Percentiles rank a stretch among this genome's conserved stretches.
Conservation (phyloP, 2,113 vertebrate genomes). For the Progne subis region DNA sequence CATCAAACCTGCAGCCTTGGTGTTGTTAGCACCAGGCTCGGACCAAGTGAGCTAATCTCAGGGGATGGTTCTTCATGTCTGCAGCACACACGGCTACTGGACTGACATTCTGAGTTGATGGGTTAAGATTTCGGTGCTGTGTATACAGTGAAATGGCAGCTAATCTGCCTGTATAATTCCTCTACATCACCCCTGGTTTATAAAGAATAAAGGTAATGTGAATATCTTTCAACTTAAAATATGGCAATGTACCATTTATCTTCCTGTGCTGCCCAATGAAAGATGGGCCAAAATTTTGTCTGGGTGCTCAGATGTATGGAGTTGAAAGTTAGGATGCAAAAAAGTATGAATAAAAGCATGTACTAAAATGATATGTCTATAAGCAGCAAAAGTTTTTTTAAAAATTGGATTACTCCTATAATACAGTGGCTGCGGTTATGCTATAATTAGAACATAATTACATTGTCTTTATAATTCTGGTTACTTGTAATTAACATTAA, state of each 20-base stretch:
- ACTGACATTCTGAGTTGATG: not conserved
- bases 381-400: not conserved
- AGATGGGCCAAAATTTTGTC: not conserved
- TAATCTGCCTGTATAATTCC: not conserved
- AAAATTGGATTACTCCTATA: not conserved
- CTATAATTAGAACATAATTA: conserved; percentile 58
- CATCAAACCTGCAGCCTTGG: not conserved
- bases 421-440: conserved; percentile 28
- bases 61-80: not conserved
- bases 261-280: not conserved
- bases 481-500: conserved; percentile 62
- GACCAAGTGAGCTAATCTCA: not conserved
- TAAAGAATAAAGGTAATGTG: not conserved
- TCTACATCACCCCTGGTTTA: not conserved
- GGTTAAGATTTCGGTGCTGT: not conserved
- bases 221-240: not conserved
- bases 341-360: not conserved
- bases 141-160: not conserved
- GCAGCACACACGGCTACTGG: not conserved
- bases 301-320: not conserved
- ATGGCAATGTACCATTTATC: not conserved
- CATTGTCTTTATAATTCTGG: conserved; percentile 50
- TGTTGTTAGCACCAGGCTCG: not conserved
- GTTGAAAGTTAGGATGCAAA: not conserved
- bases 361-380: not conserved